phyloP scores from a whole-genome alignment of 2,888 invertebrate genomes.

The Magallana nippona region DNA sequence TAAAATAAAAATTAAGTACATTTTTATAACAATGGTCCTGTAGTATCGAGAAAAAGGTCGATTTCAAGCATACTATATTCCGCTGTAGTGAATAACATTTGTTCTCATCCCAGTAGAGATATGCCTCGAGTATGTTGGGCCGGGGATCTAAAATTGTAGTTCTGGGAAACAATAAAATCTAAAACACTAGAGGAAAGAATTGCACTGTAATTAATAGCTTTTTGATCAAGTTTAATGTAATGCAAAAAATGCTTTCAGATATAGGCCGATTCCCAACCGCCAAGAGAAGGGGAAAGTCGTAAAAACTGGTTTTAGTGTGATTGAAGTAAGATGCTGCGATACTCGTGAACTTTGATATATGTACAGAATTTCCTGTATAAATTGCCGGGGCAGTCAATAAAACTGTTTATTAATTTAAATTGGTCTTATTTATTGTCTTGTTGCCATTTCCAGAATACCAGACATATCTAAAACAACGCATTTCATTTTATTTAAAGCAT shows the following conservation, averaged over 20 bases:
- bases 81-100: too few species aligned
- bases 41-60: too few species aligned
- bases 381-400: not conserved
- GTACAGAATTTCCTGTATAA: not conserved
- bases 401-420: constrained; percentile 2
- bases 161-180: not conserved
- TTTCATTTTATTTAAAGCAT: too few species aligned
- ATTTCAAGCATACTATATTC: too few species aligned
- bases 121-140: too few species aligned
- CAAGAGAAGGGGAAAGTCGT: not conserved
- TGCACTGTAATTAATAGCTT: not conserved
- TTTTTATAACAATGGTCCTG: too few species aligned
- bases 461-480: too few species aligned
- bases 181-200: not conserved
- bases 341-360: constrained; percentile 8
- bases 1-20: too few species aligned
- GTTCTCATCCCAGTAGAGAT: too few species aligned
- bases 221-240: constrained; percentile 22
- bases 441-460: too few species aligned
- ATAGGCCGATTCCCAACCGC: not conserved
- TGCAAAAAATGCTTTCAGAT: constrained; percentile 7
- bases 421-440: not conserved
- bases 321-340: not conserved
- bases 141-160: too few species aligned
- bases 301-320: constrained; percentile 3